These are phyloP conservation scores for Microctenopoma stevenorrisi DNA, from an alignment of 2,797 vertebrate species.

Conservation along the genomic window DNA sequence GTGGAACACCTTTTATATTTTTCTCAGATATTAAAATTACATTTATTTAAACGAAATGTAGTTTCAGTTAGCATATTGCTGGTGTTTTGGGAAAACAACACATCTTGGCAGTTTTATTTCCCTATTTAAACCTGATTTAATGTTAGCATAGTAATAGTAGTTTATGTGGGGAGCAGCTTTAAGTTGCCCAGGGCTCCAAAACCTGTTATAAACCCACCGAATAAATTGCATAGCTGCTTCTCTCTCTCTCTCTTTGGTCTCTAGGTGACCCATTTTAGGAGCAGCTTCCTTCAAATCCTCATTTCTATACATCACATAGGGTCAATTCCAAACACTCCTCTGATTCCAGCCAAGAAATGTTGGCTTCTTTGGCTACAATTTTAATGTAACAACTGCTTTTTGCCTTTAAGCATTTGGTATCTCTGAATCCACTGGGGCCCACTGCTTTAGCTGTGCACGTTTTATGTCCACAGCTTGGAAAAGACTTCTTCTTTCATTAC, in stretches of 20 bases:
- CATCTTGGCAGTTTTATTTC: constrained; percentile 1
- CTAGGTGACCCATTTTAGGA: constrained; percentile 28
- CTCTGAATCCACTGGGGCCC: constrained; percentile 4
- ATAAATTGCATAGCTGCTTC: constrained; percentile 29
- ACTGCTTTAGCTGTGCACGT: background rate
- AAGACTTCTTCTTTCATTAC: background rate
- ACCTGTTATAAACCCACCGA: constrained; percentile 29
- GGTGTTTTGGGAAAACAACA: constrained; percentile 28
- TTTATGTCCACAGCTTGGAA: background rate
- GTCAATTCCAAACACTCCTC: constrained; percentile 12
- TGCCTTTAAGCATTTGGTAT: background rate
- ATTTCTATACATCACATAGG: constrained; percentile 18
- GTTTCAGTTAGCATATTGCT: constrained; percentile 19
- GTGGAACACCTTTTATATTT: background rate
- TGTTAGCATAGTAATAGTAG: constrained; percentile 22
- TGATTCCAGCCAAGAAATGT: constrained; percentile 19
- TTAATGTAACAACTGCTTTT: constrained; percentile 8
- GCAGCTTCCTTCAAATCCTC: constrained; percentile 2
- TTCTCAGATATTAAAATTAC: background rate
- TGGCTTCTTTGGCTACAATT: background rate
- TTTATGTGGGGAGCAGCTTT: constrained; percentile 33
- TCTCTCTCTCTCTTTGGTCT: constrained; percentile 14
- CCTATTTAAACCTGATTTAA: constrained; percentile 25
- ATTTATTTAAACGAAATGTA: constrained; percentile 13
- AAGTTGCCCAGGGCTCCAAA: constrained; percentile 33